Conservation (phyloP, 1,140 invertebrate genomes). For the Hycleus cichorii region DNA sequence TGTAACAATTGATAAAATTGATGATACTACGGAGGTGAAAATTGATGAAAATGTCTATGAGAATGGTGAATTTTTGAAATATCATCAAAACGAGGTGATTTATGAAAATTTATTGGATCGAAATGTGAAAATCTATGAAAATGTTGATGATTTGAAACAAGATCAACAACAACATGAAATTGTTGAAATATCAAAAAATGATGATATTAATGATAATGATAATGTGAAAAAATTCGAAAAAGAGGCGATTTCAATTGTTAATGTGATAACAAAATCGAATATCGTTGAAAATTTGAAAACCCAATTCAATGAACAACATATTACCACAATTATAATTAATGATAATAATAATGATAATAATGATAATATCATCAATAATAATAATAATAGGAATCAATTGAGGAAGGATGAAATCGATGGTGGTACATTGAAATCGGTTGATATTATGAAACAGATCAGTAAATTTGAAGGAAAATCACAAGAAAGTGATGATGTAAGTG, state of each 20-base stretch:
- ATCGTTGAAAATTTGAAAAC: background rate
- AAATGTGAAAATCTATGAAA: background rate
- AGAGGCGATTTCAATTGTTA: background rate
- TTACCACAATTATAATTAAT: background rate
- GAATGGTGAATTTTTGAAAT: conserved; percentile 18
- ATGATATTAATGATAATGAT: background rate
- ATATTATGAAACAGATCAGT: conserved; percentile 36
- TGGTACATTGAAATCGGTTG: conserved; percentile 6
- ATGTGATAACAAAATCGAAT: background rate
- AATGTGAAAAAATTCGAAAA: background rate
- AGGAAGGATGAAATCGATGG: no score
- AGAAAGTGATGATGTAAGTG: conserved; percentile 24
- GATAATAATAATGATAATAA: no score
- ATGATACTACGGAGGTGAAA: conserved; percentile 9
- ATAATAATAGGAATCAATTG: no score
- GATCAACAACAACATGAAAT: conserved; percentile 13
- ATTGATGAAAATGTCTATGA: conserved; percentile 30
- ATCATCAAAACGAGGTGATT: conserved; percentile 11
- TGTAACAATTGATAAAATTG: conserved; percentile 1
- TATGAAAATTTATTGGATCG: conserved; percentile 27
- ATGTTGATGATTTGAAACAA: background rate
- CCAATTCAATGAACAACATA: background rate
- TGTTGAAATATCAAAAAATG: conserved; percentile 15
- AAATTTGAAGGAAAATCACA: conserved; percentile 30
- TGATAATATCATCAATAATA: no score